These are phyloP conservation scores for Acleris sparsana DNA, from an alignment of 2,888 invertebrate species.

Conservation along the genomic window DNA sequence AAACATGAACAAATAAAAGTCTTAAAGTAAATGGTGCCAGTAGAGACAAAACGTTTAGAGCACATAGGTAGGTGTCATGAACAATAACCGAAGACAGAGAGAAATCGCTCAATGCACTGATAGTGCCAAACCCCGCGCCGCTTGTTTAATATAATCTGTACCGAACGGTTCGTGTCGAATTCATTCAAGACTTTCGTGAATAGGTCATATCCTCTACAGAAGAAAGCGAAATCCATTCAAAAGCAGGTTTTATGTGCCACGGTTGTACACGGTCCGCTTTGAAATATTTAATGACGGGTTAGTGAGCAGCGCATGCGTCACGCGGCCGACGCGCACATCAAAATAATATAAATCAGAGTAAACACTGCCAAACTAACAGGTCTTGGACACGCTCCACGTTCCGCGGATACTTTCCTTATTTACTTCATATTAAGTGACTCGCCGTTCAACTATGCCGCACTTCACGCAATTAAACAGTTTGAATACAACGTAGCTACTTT, in stretches of 20 bases:
- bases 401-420: constrained; percentile 37
- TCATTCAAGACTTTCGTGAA: neutral
- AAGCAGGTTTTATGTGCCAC: constrained; percentile 6
- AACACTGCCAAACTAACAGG: constrained; percentile 32
- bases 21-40: too few species aligned
- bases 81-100: too few species aligned
- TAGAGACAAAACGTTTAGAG: too few species aligned
- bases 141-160: too few species aligned
- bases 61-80: too few species aligned
- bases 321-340: constrained; percentile 11
- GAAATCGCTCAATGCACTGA: too few species aligned
- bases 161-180: too few species aligned
- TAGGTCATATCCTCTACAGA: constrained; percentile 1
- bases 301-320: constrained; percentile 16
- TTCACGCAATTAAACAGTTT: neutral
- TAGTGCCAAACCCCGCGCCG: too few species aligned
- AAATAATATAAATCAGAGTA: constrained; percentile 22
- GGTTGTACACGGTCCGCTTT: constrained; percentile 2
- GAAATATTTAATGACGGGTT: constrained; percentile 8
- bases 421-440: constrained; percentile 28
- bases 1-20: too few species aligned
- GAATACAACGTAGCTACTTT: too few species aligned
- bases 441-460: constrained; percentile 2
- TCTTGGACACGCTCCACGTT: constrained; percentile 50
- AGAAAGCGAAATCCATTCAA: constrained; percentile 12